Percentiles rank a stretch among this genome's conserved stretches.
Evolutionary conservation across 2,113 vertebrate genomes (phyloP).

Genomic region (Sigmodon hispidus): DNA sequence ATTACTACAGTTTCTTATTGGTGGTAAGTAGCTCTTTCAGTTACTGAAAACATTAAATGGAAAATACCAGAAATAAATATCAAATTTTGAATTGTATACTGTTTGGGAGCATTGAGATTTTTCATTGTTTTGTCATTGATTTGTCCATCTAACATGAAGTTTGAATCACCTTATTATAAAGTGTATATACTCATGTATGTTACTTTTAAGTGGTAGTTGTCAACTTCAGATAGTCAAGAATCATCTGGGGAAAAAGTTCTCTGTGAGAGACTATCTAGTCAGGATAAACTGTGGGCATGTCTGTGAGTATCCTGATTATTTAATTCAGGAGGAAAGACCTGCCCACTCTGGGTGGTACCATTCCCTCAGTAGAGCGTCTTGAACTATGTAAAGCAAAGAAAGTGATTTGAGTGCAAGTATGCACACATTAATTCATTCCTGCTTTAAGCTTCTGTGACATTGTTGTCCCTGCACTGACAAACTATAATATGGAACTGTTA

Average conservation of each 20-base stretch:
- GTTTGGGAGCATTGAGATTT: no score
- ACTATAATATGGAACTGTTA: neutral
- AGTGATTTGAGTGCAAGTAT: neutral
- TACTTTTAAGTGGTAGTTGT: neutral
- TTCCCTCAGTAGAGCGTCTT: neutral
- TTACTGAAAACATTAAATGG: neutral
- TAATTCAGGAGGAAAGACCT: neutral
- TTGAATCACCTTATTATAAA: neutral
- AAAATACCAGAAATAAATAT: neutral
- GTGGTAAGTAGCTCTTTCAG: neutral
- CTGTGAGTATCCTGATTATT: neutral
- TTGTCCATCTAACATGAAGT: neutral
- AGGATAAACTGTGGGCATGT: neutral
- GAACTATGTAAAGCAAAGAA: neutral
- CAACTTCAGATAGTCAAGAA: neutral
- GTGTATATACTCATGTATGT: neutral
- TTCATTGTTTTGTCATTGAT: neutral
- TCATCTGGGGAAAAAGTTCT: neutral
- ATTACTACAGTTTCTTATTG: neutral
- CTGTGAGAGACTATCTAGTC: neutral
- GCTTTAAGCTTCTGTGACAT: neutral
- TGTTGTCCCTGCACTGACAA: neutral
- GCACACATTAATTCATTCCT: neutral
- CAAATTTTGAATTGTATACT: neutral
- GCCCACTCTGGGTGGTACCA: neutral